Conservation (phyloP, 2,888 invertebrate genomes). For the Eupithecia centaureata region DNA sequence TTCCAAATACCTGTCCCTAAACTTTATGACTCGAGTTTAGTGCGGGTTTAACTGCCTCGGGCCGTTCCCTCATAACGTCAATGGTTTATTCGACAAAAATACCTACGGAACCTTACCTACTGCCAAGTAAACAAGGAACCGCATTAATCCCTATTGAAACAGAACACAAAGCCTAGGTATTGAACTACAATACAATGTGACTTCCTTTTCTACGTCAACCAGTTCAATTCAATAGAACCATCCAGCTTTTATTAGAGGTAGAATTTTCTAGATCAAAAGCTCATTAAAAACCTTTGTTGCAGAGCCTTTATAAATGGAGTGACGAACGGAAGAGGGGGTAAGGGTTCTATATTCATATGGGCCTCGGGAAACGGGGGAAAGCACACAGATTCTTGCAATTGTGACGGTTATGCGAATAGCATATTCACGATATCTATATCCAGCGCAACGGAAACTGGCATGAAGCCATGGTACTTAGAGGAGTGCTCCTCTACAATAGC, state of each 20-base stretch:
- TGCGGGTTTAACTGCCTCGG: constrained; percentile 15
- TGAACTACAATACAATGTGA: constrained; percentile 22
- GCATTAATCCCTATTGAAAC: constrained; percentile 10
- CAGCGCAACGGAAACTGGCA: constrained; percentile 97
- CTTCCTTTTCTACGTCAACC: constrained; percentile 25
- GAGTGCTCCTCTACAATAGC: constrained; percentile 99
- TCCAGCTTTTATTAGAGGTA: constrained; percentile 23
- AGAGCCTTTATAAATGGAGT: constrained; percentile 97
- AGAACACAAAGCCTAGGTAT: constrained; percentile 11
- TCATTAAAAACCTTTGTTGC: constrained; percentile 76
- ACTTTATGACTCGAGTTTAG: constrained; percentile 15
- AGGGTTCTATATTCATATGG: constrained; percentile 98
- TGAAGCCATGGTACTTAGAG: constrained; percentile 99
- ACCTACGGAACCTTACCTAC: constrained; percentile 1
- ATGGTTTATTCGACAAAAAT: constrained; percentile 15
- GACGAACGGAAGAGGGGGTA: constrained; percentile 95
- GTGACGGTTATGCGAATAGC: constrained; percentile 99
- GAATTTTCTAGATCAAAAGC: constrained; percentile 52
- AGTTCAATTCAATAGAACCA: constrained; percentile 41
- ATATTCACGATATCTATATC: constrained; percentile 99
- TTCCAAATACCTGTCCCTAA: constrained; percentile 14
- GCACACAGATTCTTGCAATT: constrained; percentile 98
- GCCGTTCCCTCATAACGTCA: constrained; percentile 10
- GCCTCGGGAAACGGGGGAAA: constrained; percentile 98
- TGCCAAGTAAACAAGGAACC: constrained; percentile 9